Conservation (phyloP, 2,797 vertebrate genomes). For the Coracias cyanogaster region DNA sequence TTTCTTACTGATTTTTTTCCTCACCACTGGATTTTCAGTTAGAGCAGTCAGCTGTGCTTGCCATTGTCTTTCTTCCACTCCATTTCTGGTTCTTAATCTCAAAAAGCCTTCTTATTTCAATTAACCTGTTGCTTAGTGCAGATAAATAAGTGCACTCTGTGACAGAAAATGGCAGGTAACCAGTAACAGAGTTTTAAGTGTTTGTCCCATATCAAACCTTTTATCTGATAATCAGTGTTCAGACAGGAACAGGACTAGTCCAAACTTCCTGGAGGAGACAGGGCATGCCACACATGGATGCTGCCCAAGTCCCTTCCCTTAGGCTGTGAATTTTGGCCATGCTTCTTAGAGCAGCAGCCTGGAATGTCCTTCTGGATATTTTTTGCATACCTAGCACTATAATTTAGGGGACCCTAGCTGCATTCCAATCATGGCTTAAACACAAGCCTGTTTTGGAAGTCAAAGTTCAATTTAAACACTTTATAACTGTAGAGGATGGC, state of each 20-base stretch:
- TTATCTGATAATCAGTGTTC: background rate
- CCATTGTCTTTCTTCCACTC: background rate
- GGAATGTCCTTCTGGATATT: background rate
- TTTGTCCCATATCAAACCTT: background rate
- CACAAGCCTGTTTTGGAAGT: background rate
- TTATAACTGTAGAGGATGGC: background rate
- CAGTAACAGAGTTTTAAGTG: background rate
- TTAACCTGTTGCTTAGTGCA: background rate
- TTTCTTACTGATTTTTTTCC: background rate
- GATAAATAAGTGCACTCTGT: background rate
- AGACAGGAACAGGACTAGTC: background rate
- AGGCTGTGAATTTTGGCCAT: background rate
- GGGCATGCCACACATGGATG: fast-evolving
- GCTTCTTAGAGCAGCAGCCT: background rate
- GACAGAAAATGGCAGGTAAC: background rate
- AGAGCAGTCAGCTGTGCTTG: background rate
- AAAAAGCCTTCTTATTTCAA: background rate
- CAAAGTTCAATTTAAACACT: background rate
- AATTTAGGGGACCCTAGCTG: background rate
- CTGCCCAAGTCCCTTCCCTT: background rate
- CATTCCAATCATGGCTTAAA: background rate
- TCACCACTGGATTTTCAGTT: background rate
- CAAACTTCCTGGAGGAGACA: background rate
- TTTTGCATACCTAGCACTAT: background rate
- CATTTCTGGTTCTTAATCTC: background rate